These are phyloP conservation scores for Protula sp. DNA, from an alignment of 2,888 invertebrate species.

Conservation along the genomic window DNA sequence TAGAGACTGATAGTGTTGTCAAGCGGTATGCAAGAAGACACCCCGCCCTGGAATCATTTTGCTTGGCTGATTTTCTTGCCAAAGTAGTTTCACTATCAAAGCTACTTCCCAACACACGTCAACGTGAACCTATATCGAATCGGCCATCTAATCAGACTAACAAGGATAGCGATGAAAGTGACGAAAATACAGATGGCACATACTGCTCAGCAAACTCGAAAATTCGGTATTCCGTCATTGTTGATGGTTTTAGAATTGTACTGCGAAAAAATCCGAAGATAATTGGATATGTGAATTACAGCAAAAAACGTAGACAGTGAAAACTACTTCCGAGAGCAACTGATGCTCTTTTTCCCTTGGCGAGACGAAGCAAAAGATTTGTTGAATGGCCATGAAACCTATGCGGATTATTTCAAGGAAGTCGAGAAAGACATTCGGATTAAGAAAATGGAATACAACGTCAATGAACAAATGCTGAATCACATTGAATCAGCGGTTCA, in stretches of 20 bases:
- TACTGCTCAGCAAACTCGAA: too few species aligned
- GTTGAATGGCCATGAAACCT: constrained; percentile 6
- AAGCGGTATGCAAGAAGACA: background rate
- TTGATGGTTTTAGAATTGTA: background rate
- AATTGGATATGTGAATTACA: background rate
- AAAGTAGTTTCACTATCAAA: too few species aligned
- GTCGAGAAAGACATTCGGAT: too few species aligned
- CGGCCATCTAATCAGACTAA: too few species aligned
- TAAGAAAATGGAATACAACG: too few species aligned
- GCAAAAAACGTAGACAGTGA: constrained; percentile 6
- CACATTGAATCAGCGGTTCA: too few species aligned
- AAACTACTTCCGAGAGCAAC: constrained; percentile 25
- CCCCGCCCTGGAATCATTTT: background rate
- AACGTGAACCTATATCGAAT: too few species aligned
- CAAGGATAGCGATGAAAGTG: too few species aligned
- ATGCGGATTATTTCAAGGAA: background rate
- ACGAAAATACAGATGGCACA: too few species aligned
- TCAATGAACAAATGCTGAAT: too few species aligned
- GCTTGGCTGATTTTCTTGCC: constrained; percentile 2
- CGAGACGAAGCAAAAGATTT: constrained; percentile 25
- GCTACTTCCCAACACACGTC: too few species aligned
- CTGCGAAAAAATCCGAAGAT: background rate
- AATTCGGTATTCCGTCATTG: too few species aligned
- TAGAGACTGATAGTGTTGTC: background rate
- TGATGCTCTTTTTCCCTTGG: constrained; percentile 35